Percentiles rank a stretch among this genome's conserved stretches.
These are phyloP conservation scores for Diadema setosum DNA, from an alignment of 35 echinoderm and acorn worm genomes.

Conservation along the genomic window DNA sequence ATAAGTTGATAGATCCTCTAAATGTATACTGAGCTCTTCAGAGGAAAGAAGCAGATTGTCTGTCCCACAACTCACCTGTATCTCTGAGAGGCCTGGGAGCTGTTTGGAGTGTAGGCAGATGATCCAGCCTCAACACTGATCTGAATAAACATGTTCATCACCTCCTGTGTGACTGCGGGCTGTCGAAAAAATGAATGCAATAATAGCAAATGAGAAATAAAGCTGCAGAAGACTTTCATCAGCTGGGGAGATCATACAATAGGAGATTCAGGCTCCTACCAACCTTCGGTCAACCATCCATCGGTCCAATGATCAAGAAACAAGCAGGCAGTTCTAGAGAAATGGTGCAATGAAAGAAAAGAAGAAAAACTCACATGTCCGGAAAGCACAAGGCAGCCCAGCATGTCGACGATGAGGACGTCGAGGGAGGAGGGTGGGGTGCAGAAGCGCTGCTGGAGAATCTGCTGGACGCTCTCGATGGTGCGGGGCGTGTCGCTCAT, in stretches of 20 bases:
- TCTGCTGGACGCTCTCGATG: constrained; percentile 81
- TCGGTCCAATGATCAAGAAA: too few relatives aligned
- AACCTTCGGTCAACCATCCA: too few relatives aligned
- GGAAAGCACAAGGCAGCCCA: constrained; percentile 84
- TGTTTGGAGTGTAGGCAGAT: constrained; percentile 82
- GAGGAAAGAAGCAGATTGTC: too few relatives aligned
- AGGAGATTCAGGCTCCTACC: too few relatives aligned
- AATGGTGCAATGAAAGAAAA: too few relatives aligned
- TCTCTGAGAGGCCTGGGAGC: constrained; percentile 72
- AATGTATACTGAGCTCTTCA: too few relatives aligned
- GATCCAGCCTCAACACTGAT: constrained; percentile 97
- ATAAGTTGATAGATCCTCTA: too few relatives aligned
- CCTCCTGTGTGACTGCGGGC: constrained; percentile 80
- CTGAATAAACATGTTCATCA: constrained; percentile 97
- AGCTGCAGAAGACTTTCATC: too few relatives aligned
- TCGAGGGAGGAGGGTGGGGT: constrained; percentile 81
- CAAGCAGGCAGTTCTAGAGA: too few relatives aligned
- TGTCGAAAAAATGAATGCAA: neutral
- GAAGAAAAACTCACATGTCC: constrained; percentile 79
- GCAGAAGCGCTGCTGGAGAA: constrained; percentile 86
- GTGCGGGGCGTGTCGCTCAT: constrained; percentile 65
- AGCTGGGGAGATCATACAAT: too few relatives aligned
- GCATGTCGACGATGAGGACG: constrained; percentile 92
- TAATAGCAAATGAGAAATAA: neutral
- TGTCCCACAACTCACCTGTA: constrained; percentile 79